Conservation (phyloP, 2,888 invertebrate genomes). For the Agrilus biguttatus region DNA sequence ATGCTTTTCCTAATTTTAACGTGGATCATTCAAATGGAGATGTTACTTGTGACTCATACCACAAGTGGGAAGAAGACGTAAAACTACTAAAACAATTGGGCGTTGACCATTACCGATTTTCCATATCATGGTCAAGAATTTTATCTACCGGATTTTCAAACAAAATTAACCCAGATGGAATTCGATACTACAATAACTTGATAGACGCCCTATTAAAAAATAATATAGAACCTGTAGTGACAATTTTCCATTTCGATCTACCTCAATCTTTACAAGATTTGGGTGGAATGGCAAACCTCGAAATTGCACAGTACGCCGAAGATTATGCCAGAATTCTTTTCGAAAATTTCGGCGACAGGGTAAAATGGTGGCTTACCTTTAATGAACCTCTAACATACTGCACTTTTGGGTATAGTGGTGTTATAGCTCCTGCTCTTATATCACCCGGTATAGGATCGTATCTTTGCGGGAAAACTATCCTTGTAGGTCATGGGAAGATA, state of each 20-base stretch:
- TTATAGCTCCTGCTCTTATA: constrained; percentile 33
- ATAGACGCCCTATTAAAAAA: constrained; percentile 38
- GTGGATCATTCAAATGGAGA: constrained; percentile 16
- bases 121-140: constrained; percentile 48
- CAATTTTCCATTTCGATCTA: constrained; percentile 52
- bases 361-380: constrained; percentile 39
- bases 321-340: constrained; percentile 42
- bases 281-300: constrained; percentile 44
- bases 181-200: constrained; percentile 46
- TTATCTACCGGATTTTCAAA: constrained; percentile 42
- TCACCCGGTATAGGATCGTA: constrained; percentile 44
- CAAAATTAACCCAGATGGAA: constrained; percentile 42
- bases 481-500: constrained; percentile 48
- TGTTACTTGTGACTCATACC: constrained; percentile 20
- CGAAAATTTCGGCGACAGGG: constrained; percentile 21
- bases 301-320: constrained; percentile 43
- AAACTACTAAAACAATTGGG: constrained; percentile 14
- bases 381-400: constrained; percentile 33
- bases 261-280: constrained; percentile 42
- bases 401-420: constrained; percentile 22
- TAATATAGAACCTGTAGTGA: constrained; percentile 42
- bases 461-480: constrained; percentile 44
- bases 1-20: constrained; percentile 22
- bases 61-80: constrained; percentile 17
- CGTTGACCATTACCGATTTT: constrained; percentile 36